phyloP scores from a whole-genome alignment of 2,113 vertebrate species.

The Mesoclemmys tuberculata region DNA sequence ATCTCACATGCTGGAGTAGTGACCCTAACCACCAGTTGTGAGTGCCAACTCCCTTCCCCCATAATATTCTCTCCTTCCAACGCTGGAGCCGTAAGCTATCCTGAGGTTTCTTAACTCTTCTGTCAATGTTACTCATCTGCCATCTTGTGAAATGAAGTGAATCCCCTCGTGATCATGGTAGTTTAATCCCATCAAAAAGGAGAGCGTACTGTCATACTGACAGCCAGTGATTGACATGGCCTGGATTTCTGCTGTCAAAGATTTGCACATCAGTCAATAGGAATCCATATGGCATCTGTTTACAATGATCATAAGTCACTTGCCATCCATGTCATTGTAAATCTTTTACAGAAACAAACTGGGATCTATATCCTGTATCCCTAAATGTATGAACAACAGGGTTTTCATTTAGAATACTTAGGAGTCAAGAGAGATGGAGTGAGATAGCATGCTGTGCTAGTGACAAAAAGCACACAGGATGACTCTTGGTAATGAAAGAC shows the following conservation, averaged over 20 bases:
- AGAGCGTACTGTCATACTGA: conserved; percentile 25
- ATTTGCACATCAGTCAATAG: conserved; percentile 52
- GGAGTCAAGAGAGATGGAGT: conserved; percentile 13
- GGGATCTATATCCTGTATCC: conserved; percentile 23
- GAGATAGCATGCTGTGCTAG: conserved; percentile 40
- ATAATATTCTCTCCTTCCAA: neutral
- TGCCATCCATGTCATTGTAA: conserved; percentile 42
- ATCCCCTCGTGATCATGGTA: neutral
- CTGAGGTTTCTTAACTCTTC: neutral
- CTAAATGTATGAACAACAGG: neutral
- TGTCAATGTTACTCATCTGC: neutral
- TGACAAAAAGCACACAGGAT: conserved; percentile 19
- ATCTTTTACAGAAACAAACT: conserved; percentile 56
- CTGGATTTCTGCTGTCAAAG: conserved; percentile 66
- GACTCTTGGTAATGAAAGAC: neutral
- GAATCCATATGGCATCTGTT: conserved; percentile 62
- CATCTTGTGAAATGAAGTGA: neutral
- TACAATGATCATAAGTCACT: conserved; percentile 47
- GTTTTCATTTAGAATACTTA: neutral
- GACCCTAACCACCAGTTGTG: neutral
- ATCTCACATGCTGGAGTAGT: accelerated
- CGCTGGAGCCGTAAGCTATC: accelerated
- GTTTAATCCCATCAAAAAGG: conserved; percentile 25
- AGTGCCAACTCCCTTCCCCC: neutral
- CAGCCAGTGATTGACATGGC: conserved; percentile 23